Base-by-base conservation (phyloP, 2,113 vertebrate species). In the Elephantulus edwardii region DNA sequence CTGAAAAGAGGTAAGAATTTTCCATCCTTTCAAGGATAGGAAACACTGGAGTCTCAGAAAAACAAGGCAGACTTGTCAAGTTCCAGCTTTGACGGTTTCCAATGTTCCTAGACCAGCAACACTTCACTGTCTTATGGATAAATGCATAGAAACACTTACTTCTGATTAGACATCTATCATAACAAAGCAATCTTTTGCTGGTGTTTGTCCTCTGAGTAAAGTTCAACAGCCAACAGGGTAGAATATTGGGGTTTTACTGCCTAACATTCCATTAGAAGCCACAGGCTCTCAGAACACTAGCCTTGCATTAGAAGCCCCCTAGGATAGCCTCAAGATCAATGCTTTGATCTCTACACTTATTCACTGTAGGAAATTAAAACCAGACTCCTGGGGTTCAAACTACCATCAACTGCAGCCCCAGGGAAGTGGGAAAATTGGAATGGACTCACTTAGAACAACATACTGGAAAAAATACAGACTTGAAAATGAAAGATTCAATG, bases 361-460 rank as follows among this genome's bases (percentile, higher is more conserved):
- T 91, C 44, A 64, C 26, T 42, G 26, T 38, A 82, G 44, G 38
- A 91, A 92, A 95, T 95, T 89, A 95, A n/a, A 96, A 44, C 20
- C 28, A 77, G 78, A 58, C 62, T 75, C 62, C 44, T 84, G 46
- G 56, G 88, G 48, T 54, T 38, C 17, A 75, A 68, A 20, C 42
- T 50, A 46, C 60, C 48, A 52, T 26, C 62, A 91, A 22, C 60
- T 8, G 10, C 8, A 87, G 56, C 60, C 44, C 42, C 11, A 2
- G 48, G 81, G 85, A 84, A 24, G 44, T 8, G 54, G 30, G 17
- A 66, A 85, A 66, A 35, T 16, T 24, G 48, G 44, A 84, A 9
- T 16, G 76, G 44, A 19, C 0, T 26, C 16, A 46, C 4, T 84
- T 11, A 52, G 38, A 80, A 72, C 35, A 50, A 81, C 1, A 4